Base-by-base conservation (phyloP, 2,888 invertebrate genomes). In the Bellardia pandia region DNA sequence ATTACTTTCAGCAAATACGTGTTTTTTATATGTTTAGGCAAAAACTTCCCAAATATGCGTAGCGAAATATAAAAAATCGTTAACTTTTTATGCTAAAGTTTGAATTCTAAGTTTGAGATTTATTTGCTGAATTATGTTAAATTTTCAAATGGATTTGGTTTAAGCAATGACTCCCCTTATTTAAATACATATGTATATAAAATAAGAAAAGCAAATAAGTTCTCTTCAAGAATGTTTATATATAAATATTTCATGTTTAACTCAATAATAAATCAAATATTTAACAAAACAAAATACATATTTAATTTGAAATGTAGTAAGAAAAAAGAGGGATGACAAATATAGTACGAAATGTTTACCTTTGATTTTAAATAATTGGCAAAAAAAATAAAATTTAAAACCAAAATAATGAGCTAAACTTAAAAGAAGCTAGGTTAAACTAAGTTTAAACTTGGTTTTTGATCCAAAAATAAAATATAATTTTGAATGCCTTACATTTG, bases 1-100 rank as follows among this genome's bases (percentile, higher is more conserved):
- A 6, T 42, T 33, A 33, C 3, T 33, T 56, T 68, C 53, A 14
- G 11, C 1, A 69, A n/a, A n/a, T 14, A 66, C 53, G 72, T 72
- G 33, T 23, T 69, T 69, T 13, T 30, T 68, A 37, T 9, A 11
- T 37, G 37, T 37, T 37, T 9, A 48, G 48, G 8, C 53, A 71
- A 23, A 71, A n/a, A 51, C 45, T 60, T 40, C 48, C 76, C 16
- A 62, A 30, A 53, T 62, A 78, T 62, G 82, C 60, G 74, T 71
- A 66, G 37, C 68, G 56, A 81, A 62, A 68, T 81, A 58, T 16
- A 14, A 68, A 60, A 80, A 80, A 72, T 62, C 58, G 71, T 71
- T 62, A 76, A 51, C 42, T 69, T 84, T 76, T 82, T 40, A 23
- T 30, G 30, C 16, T 56, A 62, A 62, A 68, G 53, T 30, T 78